A percentile compares a stretch with the other conserved stretches of the same genome.
These are phyloP conservation scores for Rhinophrynus dorsalis DNA, from an alignment of 2,797 vertebrate species.

Conservation along the genomic window DNA sequence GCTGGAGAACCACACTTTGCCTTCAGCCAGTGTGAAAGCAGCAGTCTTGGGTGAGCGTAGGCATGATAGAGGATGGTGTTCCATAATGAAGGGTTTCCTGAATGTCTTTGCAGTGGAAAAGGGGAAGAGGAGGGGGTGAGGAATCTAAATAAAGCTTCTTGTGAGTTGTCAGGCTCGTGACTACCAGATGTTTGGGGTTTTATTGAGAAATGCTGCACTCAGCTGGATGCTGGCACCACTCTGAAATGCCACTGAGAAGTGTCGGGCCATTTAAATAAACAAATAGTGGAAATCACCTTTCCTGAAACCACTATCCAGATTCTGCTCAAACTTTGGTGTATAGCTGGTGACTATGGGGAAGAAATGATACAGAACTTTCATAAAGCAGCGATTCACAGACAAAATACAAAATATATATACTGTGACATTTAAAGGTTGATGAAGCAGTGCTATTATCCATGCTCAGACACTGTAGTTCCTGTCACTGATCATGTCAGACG, in stretches of 20 bases:
- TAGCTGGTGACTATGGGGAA: no score
- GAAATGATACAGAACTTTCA: no score
- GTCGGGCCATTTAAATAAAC: background rate
- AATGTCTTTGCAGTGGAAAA: background rate
- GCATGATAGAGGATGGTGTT: background rate
- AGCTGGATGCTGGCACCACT: background rate
- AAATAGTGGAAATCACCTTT: background rate
- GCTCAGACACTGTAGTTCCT: no score
- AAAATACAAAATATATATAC: no score
- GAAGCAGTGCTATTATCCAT: no score
- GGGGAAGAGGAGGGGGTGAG: background rate
- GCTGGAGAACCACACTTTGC: no score
- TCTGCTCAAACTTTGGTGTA: no score
- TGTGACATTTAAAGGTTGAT: no score
- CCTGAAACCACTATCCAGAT: no score
- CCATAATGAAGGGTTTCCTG: slow-evolving; percentile 10
- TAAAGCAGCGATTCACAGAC: no score
- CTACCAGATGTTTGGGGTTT: background rate
- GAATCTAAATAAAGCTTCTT: slow-evolving; percentile 3
- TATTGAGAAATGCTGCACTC: background rate
- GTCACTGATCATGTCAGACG: no score
- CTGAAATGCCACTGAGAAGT: background rate
- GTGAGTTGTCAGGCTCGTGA: background rate
- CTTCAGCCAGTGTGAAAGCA: no score
- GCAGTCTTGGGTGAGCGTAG: background rate